Conservation (phyloP, 2,888 invertebrate species). For the Drosophila cognata region DNA sequence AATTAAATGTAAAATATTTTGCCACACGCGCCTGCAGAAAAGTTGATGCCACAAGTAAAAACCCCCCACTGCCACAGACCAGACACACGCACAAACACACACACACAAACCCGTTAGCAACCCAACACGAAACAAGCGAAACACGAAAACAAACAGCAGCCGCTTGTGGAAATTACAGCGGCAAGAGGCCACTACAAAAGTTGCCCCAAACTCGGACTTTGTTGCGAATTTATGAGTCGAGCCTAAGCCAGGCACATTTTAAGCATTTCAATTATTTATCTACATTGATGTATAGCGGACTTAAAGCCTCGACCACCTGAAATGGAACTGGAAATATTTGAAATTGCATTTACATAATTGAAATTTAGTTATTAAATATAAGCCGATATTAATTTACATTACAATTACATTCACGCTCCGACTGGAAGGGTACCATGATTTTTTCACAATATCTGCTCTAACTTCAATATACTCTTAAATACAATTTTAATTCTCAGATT, state of each 20-base stretch:
- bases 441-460: neutral
- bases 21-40: conserved; percentile 53
- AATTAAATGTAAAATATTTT: conserved; percentile 65
- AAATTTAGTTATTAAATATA: conserved; percentile 51
- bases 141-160: conserved; percentile 56
- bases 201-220: conserved; percentile 40
- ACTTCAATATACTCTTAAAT: neutral
- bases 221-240: conserved; percentile 32
- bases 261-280: conserved; percentile 32
- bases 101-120: neutral
- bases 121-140: neutral
- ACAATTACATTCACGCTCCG: neutral
- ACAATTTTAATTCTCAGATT: neutral
- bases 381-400: conserved; percentile 46
- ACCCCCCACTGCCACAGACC: neutral
- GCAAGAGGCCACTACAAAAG: conserved; percentile 58
- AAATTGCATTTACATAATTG: conserved; percentile 55
- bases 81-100: conserved; percentile 5
- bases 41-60: conserved; percentile 47
- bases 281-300: conserved; percentile 4
- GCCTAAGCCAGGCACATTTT: conserved; percentile 20
- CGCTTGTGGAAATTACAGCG: conserved; percentile 68
- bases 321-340: conserved; percentile 37
- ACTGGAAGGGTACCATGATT: neutral
- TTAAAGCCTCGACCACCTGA: conserved; percentile 4